Evolutionary conservation across 2,113 vertebrate genomes (phyloP), one percentile per base, ranked within the genome.

Genomic region (Lanius collurio): DNA sequence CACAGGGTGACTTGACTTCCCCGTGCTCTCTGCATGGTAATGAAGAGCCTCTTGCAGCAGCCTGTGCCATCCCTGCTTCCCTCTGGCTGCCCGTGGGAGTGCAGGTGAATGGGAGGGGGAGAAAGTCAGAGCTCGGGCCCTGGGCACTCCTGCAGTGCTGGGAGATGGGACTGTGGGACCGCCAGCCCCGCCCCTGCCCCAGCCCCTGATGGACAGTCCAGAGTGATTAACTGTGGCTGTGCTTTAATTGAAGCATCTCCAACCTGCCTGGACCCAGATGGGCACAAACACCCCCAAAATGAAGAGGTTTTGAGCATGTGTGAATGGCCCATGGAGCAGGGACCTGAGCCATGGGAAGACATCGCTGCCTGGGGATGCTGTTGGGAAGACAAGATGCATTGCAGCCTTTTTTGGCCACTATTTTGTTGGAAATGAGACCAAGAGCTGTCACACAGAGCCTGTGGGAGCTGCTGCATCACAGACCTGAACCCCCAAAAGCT

Each of bases 251-350:
- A 69, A 64, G 11, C 74, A 76, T 22, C 57, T 53, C 16, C 68
- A 82, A 8, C 39, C 60, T 18, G 74, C 37, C 41, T 74, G 52
- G 62, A 33, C 20, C 33, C 19, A 5, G 37, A 16, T 2, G 5
- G 65, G 30, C 65, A 84, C 44, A 44, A 59, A 35, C 6, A 3
- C 2, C 26, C 31, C 52, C 1, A 1, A 57, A 73, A 76, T 31
- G 14, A 56, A 26, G 23, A 50, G 30, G 19, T 46, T 13, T n/a
- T 26, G 16, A 28, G 55, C 26, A 1, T 0, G 9, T n/a, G 17
- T 6, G 1, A 12, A 30, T 1, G 31, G 22, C 30, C 26, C 39
- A 0, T 0, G 2, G 33, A 37, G 46, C 28, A 37, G 22, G 28
- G n/a, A 27, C 19, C 27, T 6, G 4, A 69, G n/a, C 22, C 37